Evolutionary conservation across 23 tunicate genomes (phyloP).

Genomic region (Botrylloides violaceus): DNA sequence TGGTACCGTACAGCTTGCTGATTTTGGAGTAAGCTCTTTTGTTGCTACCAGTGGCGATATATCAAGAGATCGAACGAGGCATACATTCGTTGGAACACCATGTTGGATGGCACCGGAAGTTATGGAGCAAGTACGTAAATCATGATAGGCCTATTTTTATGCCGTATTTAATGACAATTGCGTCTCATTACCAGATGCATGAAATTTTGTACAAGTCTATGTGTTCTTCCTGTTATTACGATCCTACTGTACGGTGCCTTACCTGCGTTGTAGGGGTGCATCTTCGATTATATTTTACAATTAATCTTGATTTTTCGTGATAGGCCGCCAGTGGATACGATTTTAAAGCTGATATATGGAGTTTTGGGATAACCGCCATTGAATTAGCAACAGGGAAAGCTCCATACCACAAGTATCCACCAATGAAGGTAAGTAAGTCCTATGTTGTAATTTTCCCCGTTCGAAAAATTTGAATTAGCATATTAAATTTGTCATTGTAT

Average conservation of each 20-base stretch:
- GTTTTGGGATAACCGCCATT: constrained; percentile 94
- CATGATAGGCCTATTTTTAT: neutral
- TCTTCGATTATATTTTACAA: neutral
- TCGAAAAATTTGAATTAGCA: neutral
- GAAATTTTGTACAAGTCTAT: no score
- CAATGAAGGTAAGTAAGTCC: constrained; percentile 72
- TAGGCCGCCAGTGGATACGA: constrained; percentile 89
- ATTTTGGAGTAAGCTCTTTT: constrained; percentile 91
- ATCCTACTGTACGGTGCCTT: no score
- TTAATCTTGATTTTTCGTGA: neutral
- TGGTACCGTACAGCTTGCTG: constrained; percentile 88
- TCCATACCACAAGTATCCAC: constrained; percentile 91
- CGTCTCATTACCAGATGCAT: no score
- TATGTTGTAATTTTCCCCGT: neutral
- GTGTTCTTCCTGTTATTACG: no score
- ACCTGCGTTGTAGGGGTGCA: no score
- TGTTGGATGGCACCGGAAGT: constrained; percentile 99
- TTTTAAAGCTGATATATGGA: constrained; percentile 95
- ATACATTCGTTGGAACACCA: constrained; percentile 98
- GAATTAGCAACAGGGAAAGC: constrained; percentile 98
- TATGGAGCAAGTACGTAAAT: constrained; percentile 83
- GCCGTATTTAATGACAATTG: neutral
- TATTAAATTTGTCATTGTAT: no score
- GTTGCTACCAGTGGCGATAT: constrained; percentile 59
- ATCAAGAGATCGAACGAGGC: constrained; percentile 52